These are phyloP conservation scores for Gymnocheta viridis DNA, from an alignment of 2,888 invertebrate species.

Conservation along the genomic window DNA sequence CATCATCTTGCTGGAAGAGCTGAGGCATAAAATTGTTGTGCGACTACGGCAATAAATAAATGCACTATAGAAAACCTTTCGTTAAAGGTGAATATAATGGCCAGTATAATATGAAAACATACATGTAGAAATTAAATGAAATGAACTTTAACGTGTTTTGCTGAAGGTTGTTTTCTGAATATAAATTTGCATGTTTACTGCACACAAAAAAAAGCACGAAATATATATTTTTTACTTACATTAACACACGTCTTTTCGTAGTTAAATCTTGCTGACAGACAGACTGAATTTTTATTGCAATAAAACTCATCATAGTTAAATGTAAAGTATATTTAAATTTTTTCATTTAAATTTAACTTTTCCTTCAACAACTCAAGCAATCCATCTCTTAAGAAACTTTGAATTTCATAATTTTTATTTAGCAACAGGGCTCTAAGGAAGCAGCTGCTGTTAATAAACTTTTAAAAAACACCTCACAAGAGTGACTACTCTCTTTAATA, in stretches of 20 bases:
- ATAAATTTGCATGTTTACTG: conserved; percentile 25
- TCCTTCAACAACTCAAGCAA: too few species aligned
- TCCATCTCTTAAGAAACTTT: too few species aligned
- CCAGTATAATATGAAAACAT: not conserved
- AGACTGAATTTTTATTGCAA: not conserved
- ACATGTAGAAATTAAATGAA: conserved; percentile 17
- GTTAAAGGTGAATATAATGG: conserved; percentile 42
- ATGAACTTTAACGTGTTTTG: conserved; percentile 54
- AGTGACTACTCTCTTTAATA: not conserved
- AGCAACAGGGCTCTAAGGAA: too few species aligned
- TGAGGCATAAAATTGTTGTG: conserved; percentile 34
- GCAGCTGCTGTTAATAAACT: not conserved
- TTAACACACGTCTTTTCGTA: not conserved
- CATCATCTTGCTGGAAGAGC: conserved; percentile 5
- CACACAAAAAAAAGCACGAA: not conserved
- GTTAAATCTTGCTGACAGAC: not conserved
- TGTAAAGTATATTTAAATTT: not conserved
- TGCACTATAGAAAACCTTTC: not conserved
- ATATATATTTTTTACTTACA: not conserved
- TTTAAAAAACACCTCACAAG: not conserved
- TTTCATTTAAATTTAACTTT: too few species aligned
- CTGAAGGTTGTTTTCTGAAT: conserved; percentile 38
- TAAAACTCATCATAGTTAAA: not conserved
- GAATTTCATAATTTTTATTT: too few species aligned
- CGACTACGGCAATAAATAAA: not conserved